A percentile compares a stretch with the other conserved stretches of the same genome.
Conservation (phyloP, 30 jellyfish, hydroid and myxozoan genomes). For the Rhopilema esculentum region DNA sequence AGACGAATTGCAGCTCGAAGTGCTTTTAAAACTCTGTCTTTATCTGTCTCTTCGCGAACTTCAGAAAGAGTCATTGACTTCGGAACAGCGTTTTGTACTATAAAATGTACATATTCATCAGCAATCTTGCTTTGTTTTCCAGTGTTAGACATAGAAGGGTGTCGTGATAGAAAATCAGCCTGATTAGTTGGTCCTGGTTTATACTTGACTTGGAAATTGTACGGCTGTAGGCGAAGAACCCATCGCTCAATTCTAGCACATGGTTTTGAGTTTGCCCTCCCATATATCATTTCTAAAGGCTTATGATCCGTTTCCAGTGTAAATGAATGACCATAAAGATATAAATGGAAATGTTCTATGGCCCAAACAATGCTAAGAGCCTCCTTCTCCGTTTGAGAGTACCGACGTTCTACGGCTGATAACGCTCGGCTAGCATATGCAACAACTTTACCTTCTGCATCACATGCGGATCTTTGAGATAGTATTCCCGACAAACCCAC, state of each 20-base stretch:
- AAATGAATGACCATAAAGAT: constrained; percentile 29
- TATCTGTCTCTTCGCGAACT: too few species aligned
- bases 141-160: too few species aligned
- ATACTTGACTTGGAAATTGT: neutral
- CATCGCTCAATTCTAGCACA: constrained; percentile 56
- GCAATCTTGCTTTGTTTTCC: too few species aligned
- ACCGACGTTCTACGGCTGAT: constrained; percentile 25
- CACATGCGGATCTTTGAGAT: neutral
- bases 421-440: constrained; percentile 49
- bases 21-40: too few species aligned
- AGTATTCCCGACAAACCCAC: neutral
- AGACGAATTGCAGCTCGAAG: too few species aligned
- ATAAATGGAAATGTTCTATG: constrained; percentile 24
- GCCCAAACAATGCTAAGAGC: constrained; percentile 51
- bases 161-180: constrained; percentile 39
- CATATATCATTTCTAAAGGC: constrained; percentile 38
- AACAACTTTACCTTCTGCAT: neutral
- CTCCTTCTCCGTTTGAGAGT: constrained; percentile 45
- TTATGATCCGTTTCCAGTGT: constrained; percentile 51
- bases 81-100: too few species aligned
- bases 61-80: too few species aligned
- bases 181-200: constrained; percentile 37
- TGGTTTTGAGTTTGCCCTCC: constrained; percentile 16
- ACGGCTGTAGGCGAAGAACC: constrained; percentile 38
- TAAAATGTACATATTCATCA: too few species aligned